Base-by-base conservation (phyloP, 1,140 invertebrate genomes). In the Zelostemma sp. region DNA sequence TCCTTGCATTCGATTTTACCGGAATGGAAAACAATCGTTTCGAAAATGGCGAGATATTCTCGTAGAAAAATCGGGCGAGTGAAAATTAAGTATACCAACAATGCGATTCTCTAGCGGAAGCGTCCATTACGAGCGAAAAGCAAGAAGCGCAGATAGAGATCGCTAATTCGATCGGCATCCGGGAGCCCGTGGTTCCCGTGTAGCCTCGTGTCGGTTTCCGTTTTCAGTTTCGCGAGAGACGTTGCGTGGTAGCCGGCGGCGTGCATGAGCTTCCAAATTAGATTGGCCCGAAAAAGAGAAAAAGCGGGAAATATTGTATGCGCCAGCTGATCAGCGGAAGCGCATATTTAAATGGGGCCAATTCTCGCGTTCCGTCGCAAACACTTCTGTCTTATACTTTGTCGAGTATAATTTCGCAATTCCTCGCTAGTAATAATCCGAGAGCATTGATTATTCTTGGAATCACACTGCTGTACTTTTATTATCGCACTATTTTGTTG, bases 271-370 rank as follows among this genome's bases (percentile, higher is more conserved):
- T 49, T 66, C 50, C 49, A 68, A 72, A 73, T 61, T 69, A 68
- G 54, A 62, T 69, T 58, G 38, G 46, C 51, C 49, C 40, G 40
- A 43, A 53, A 54, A 38, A 58, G 51, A 54, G n/a, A n/a, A n/a
- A n/a, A n/a, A n/a, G n/a, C n/a, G 67, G 49, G 33, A 72, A 72
- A 62, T 61, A 78, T 59, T 71, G 71, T n/a, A n/a, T 45, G 33
- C 61, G 68, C 68, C 79, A 80, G 80, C 78, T 82, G 80, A 82
- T 81, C 55, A 74, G 65, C 76, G 80, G 72, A 76, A 77, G 74
- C 68, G 54, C 47, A 75, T 35, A n/a, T 77, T 79, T 78, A 78
- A 82, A 76, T 80, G 73, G 25, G 53, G 63, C 66, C 61, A 74
- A 74, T 66, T 59, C 43, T 72, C 45, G 57, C 58, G 58, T 54